Evolutionary conservation across 2,797 vertebrate genomes (phyloP).

Genomic region (Pseudochaenichthys georgianus): DNA sequence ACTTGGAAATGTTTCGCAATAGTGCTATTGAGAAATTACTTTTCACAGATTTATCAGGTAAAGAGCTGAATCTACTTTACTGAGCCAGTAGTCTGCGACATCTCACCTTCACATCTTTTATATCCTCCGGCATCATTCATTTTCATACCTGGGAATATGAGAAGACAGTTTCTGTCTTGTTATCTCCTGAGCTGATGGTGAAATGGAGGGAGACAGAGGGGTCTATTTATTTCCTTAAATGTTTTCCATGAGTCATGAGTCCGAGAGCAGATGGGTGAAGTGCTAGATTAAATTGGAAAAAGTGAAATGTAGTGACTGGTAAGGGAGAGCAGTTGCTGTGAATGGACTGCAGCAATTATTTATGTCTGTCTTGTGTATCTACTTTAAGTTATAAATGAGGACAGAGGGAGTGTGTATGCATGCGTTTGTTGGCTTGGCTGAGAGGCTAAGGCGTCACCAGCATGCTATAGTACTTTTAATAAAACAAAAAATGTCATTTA

Average conservation of each 20-base stretch:
- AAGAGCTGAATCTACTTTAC: conserved; percentile 47
- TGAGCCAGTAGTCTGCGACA: conserved; percentile 49
- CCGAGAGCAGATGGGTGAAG: conserved; percentile 57
- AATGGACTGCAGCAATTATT: conserved; percentile 51
- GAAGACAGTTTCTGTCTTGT: conserved; percentile 65
- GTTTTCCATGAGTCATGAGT: conserved; percentile 56
- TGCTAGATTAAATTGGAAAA: conserved; percentile 64
- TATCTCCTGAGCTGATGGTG: conserved; percentile 69
- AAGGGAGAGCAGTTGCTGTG: conserved; percentile 44
- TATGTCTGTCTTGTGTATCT: conserved; percentile 25
- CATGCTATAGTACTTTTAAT: neutral
- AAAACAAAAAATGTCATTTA: neutral
- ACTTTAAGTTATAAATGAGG: conserved; percentile 31
- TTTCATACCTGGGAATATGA: conserved; percentile 68
- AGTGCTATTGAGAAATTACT: conserved; percentile 32
- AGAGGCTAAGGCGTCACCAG: neutral
- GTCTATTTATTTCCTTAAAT: conserved; percentile 75
- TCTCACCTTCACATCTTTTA: conserved; percentile 44
- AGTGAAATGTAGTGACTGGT: conserved; percentile 62
- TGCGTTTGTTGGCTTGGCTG: conserved; percentile 3
- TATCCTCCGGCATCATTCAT: conserved; percentile 65
- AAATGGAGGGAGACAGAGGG: conserved; percentile 70
- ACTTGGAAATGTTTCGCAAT: neutral
- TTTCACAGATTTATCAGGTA: conserved; percentile 32
- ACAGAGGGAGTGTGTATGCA: neutral